Percentiles rank a stretch among this genome's conserved stretches.
Evolutionary conservation across 2,888 invertebrate species (phyloP).

Genomic region (Meghimatium bilineatum): DNA sequence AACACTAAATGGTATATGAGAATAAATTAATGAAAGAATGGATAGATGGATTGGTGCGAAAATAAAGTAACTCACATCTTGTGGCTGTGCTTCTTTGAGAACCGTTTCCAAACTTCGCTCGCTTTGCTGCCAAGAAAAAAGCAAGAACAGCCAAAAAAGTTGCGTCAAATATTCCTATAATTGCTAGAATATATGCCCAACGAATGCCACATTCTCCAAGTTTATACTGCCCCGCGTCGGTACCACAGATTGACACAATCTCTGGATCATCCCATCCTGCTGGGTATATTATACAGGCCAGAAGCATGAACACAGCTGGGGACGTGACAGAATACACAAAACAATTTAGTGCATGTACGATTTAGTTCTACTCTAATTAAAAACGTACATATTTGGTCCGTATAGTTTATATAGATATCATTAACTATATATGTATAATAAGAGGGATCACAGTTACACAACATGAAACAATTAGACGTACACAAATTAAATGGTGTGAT

Average conservation of each 20-base stretch:
- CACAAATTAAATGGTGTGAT: too few species aligned
- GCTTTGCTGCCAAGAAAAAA: slow-evolving; percentile 93
- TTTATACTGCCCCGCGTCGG: slow-evolving; percentile 81
- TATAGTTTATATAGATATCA: too few species aligned
- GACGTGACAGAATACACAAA: neutral
- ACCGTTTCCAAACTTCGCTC: slow-evolving; percentile 78
- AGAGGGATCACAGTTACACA: too few species aligned
- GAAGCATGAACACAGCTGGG: slow-evolving; percentile 90
- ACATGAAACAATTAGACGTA: too few species aligned
- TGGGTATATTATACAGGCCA: slow-evolving; percentile 92
- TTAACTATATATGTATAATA: too few species aligned
- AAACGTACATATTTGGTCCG: too few species aligned
- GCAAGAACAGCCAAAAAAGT: slow-evolving; percentile 91
- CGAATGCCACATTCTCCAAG: slow-evolving; percentile 89
- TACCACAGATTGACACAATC: slow-evolving; percentile 91
- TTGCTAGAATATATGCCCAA: slow-evolving; percentile 91
- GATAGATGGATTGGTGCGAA: too few species aligned
- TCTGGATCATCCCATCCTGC: slow-evolving; percentile 91
- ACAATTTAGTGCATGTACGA: too few species aligned
- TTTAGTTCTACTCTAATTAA: too few species aligned
- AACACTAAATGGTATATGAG: too few species aligned
- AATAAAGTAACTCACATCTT: slow-evolving; percentile 66
- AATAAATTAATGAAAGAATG: too few species aligned
- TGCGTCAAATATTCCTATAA: slow-evolving; percentile 90
- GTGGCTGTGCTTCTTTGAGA: slow-evolving; percentile 65